Percentiles rank a stretch among this genome's conserved stretches.
These are phyloP conservation scores for Abrostola triplasia DNA, from an alignment of 2,888 invertebrate species.

Conservation along the genomic window DNA sequence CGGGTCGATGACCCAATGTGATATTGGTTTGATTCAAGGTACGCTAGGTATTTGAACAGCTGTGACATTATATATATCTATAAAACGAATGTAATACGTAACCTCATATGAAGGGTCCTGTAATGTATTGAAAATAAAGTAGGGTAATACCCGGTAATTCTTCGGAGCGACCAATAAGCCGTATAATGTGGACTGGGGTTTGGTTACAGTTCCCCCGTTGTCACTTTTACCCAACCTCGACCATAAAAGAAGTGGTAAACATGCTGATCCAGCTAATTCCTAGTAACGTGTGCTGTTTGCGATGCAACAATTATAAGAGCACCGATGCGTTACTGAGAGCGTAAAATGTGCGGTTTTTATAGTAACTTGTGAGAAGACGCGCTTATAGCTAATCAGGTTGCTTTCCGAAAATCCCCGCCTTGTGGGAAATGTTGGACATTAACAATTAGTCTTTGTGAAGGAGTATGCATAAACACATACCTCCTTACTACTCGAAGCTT, in stretches of 20 bases:
- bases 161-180: background rate
- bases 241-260: slow-evolving; percentile 20
- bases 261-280: slow-evolving; percentile 34
- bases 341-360: slow-evolving; percentile 37
- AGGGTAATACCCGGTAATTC: background rate
- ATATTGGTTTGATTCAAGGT: no score
- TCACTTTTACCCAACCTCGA: background rate
- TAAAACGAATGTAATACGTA: no score
- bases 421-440: slow-evolving; percentile 5
- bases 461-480: no score
- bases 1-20: no score
- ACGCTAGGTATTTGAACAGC: no score
- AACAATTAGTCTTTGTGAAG: background rate
- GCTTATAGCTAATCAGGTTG: slow-evolving; percentile 2
- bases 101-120: no score
- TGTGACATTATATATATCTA: no score
- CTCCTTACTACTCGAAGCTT: no score
- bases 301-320: slow-evolving; percentile 40
- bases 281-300: slow-evolving; percentile 25
- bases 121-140: no score
- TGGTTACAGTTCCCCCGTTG: background rate
- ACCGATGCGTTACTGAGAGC: slow-evolving; percentile 39
- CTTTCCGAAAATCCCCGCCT: slow-evolving; percentile 1
- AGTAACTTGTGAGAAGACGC: slow-evolving; percentile 34
- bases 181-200: background rate